These are phyloP conservation scores for Spilarctia lutea DNA, from an alignment of 2,888 invertebrate species.

Conservation along the genomic window DNA sequence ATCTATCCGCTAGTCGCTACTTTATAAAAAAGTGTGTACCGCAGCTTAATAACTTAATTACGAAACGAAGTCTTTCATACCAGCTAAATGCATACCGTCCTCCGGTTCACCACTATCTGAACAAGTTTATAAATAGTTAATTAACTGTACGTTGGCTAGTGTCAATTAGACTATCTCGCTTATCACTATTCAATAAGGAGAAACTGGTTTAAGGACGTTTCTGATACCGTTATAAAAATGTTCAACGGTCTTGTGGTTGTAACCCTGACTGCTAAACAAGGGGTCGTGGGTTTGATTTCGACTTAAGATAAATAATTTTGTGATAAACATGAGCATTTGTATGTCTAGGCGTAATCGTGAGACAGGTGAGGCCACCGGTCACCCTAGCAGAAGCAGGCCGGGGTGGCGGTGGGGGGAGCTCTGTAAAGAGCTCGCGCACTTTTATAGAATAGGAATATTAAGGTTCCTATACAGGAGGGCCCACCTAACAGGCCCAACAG, in stretches of 20 bases:
- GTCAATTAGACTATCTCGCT: conserved; percentile 49
- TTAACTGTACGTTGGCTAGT: conserved; percentile 36
- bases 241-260: not conserved
- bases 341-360: too few species aligned
- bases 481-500: too few species aligned
- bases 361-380: too few species aligned
- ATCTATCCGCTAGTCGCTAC: not conserved
- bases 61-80: not conserved
- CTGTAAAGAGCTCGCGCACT: too few species aligned
- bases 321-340: too few species aligned
- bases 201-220: conserved; percentile 36
- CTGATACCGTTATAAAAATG: conserved; percentile 49
- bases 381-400: too few species aligned
- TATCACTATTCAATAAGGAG: conserved; percentile 42
- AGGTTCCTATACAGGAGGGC: too few species aligned
- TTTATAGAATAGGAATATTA: too few species aligned
- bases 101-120: conserved; percentile 19
- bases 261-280: not conserved
- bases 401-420: too few species aligned
- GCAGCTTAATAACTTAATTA: not conserved
- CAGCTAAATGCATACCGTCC: not conserved
- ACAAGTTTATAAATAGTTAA: conserved; percentile 46
- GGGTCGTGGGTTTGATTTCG: not conserved
- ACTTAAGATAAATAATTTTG: not conserved
- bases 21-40: not conserved